A percentile compares a stretch with the other conserved stretches of the same genome.
Evolutionary conservation across 2,888 invertebrate genomes (phyloP).

Genomic region (Dorcus parallelipipedus): DNA sequence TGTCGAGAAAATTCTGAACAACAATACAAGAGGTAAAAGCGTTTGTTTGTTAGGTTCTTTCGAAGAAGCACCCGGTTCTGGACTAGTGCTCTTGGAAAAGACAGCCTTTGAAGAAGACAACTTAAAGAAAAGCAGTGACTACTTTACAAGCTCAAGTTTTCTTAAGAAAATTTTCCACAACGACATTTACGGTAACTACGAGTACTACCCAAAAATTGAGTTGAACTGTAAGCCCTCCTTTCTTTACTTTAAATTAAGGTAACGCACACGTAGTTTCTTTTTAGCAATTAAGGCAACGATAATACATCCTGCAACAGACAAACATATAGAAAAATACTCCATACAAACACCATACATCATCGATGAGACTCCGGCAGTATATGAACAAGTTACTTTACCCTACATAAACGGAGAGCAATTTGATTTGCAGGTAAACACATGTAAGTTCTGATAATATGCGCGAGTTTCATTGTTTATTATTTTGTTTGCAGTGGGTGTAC

Average conservation of each 20-base stretch:
- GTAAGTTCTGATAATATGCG: not conserved
- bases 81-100: constrained; percentile 77
- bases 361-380: constrained; percentile 80
- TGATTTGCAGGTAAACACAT: constrained; percentile 66
- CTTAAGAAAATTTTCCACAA: constrained; percentile 69
- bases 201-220: constrained; percentile 56
- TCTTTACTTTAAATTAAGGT: not conserved
- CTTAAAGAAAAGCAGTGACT: constrained; percentile 51
- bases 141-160: constrained; percentile 60
- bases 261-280: constrained; percentile 21
- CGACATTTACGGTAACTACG: constrained; percentile 82
- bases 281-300: constrained; percentile 83
- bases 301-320: constrained; percentile 90
- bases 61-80: constrained; percentile 58
- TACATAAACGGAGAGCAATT: constrained; percentile 71
- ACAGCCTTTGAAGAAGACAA: constrained; percentile 70
- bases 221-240: constrained; percentile 57
- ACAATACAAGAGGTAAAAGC: constrained; percentile 69
- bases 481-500: constrained; percentile 83
- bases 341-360: constrained; percentile 72
- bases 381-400: constrained; percentile 74
- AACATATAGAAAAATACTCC: constrained; percentile 85
- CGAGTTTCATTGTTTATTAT: constrained; percentile 10
- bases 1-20: constrained; percentile 64
- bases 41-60: constrained; percentile 70